Base-by-base conservation (phyloP, 2,797 vertebrate genomes). In the Pangasius krempfi region DNA sequence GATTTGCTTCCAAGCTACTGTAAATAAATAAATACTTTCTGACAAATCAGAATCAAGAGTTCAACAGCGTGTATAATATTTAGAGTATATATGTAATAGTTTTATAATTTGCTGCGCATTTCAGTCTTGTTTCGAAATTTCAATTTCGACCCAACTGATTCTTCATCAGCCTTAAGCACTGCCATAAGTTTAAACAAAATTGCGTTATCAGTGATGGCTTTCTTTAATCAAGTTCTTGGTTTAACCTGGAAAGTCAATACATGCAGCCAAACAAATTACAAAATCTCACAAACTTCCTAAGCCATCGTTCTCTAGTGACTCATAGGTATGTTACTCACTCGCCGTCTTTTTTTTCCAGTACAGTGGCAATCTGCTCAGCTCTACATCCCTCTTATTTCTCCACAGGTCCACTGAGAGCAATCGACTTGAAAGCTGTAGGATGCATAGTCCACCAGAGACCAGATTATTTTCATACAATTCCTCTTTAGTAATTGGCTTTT, bases 401-500 rank as follows among this genome's bases (percentile, higher is more conserved):
- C 83, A 73, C 85, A 86, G 79, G 79, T 13, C 89, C 22, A 33
- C 85, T 88, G 86, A 89, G 88, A 89, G 82, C 86, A 90, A 92
- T 90, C 88, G 90, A 75, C 85, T 85, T 85, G 86, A 79, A 92
- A 86, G 88, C 83, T 79, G 30, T 58, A 66, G 70, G 89, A 92
- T 88, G 58, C 80, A 90, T 88, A 66, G 89, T 52, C 52, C 91
- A 88, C 91, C 54, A 44, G 91, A 90, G 91, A 84, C 88, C 75
- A 86, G 85, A 89, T 91, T 73, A 40, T 44, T 88, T 91, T 90
- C 58, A 88, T 89, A 70, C 37, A 79, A 83, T 84, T 90, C 54
- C 89, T 90, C 84, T 91, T 90, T 86, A 89, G 84, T 89, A 88
- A 91, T 89, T 87, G 58, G 87, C 87, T 89, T 90, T 86, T 72